A percentile compares a stretch with the other conserved stretches of the same genome.
Evolutionary conservation across 2,888 invertebrate species (phyloP).

Genomic region (Melinaea menophilus): DNA sequence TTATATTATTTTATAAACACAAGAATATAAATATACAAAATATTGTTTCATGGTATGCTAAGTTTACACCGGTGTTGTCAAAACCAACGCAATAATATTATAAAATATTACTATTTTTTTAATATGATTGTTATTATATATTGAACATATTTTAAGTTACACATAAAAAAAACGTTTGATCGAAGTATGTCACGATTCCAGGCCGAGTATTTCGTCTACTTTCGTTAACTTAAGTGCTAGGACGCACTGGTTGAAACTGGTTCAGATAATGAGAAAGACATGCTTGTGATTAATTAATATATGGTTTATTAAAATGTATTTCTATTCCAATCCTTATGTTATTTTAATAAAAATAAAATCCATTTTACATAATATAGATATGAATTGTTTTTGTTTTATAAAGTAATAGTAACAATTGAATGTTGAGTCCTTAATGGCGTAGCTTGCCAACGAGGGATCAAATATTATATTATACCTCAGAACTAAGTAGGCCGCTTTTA

Average conservation of each 20-base stretch:
- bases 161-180: slow-evolving; percentile 19
- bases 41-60: neutral
- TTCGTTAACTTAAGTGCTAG: slow-evolving; percentile 31
- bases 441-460: slow-evolving; percentile 12
- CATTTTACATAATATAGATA: neutral
- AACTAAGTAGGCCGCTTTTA: slow-evolving; percentile 8
- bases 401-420: slow-evolving; percentile 7
- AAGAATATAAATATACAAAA: no score
- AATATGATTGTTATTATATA: neutral
- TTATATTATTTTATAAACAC: no score
- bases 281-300: slow-evolving; percentile 25
- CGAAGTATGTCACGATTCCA: slow-evolving; percentile 27
- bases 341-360: neutral
- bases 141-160: neutral
- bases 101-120: no score
- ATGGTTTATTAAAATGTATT: neutral
- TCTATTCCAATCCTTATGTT: neutral
- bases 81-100: no score
- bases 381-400: neutral
- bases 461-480: slow-evolving; percentile 10
- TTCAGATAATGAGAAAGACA: slow-evolving; percentile 28
- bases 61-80: neutral
- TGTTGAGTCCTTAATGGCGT: slow-evolving; percentile 11
- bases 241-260: slow-evolving; percentile 29
- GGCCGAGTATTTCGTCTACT: slow-evolving; percentile 26